phyloP scores from a whole-genome alignment of 2,113 vertebrate genomes.

The Nibea albiflora region DNA sequence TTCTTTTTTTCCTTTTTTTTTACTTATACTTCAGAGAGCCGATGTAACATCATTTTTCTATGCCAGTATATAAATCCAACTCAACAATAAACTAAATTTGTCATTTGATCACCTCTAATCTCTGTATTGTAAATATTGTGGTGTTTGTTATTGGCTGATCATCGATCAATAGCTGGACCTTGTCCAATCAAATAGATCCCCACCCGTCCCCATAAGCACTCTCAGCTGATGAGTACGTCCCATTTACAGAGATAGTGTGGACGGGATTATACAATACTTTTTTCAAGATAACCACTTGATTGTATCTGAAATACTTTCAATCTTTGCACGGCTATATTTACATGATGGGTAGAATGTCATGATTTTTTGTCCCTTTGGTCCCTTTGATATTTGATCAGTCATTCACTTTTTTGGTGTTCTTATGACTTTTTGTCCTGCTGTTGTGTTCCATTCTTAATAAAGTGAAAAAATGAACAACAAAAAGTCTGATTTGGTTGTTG shows the following conservation, averaged over 20 bases:
- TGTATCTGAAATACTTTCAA: conserved; percentile 62
- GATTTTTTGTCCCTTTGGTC: conserved; percentile 73
- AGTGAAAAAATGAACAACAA: conserved; percentile 74
- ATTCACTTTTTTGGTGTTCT: conserved; percentile 81
- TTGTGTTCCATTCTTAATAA: conserved; percentile 87
- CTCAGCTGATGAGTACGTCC: conserved; percentile 49
- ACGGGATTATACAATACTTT: conserved; percentile 53
- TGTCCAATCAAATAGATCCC: conserved; percentile 64
- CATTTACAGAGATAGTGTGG: conserved; percentile 46
- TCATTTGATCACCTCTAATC: conserved; percentile 70
- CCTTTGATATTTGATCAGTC: conserved; percentile 79
- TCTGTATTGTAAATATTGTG: conserved; percentile 79
- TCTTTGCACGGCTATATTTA: conserved; percentile 75
- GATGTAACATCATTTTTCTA: conserved; percentile 68
- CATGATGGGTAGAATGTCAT: conserved; percentile 69
- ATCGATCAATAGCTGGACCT: conserved; percentile 72
- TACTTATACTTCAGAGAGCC: conserved; percentile 57
- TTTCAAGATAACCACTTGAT: conserved; percentile 65
- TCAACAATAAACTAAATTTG: conserved; percentile 62
- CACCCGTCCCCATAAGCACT: conserved; percentile 32
- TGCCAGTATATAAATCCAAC: conserved; percentile 55
- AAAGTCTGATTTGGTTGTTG: conserved; percentile 13
- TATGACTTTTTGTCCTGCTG: conserved; percentile 84
- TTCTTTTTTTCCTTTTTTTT: conserved; percentile 55
- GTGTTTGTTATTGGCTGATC: conserved; percentile 75